Percentiles rank a stretch among this genome's conserved stretches.
Evolutionary conservation across 2,888 invertebrate species (phyloP).

Genomic region (Mimumesa dahlbomi): DNA sequence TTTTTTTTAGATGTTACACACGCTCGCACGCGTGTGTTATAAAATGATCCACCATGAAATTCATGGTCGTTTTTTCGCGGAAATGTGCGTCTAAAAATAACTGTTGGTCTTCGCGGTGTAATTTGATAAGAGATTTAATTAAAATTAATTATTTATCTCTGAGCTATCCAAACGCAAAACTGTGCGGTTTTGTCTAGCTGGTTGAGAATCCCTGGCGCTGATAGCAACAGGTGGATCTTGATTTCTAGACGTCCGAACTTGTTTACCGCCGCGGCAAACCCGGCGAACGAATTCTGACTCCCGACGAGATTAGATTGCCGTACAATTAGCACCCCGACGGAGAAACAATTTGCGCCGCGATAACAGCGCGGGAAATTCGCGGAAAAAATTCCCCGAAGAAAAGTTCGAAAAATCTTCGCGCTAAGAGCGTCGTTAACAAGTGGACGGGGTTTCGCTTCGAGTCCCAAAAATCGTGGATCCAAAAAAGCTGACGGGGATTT

Average conservation of each 20-base stretch:
- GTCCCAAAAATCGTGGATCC: background rate
- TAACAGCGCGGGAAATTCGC: constrained; percentile 5
- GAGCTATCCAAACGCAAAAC: background rate
- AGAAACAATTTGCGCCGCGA: constrained; percentile 17
- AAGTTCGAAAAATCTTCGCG: background rate
- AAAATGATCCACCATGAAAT: background rate
- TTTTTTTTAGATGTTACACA: background rate
- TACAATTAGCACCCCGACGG: constrained; percentile 40
- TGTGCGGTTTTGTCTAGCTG: background rate
- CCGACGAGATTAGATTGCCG: constrained; percentile 56
- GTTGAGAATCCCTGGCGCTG: constrained; percentile 38
- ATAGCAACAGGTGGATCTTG: constrained; percentile 59
- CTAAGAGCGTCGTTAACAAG: constrained; percentile 4
- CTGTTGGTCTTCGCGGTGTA: background rate
- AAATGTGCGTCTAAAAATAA: background rate
- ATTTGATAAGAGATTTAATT: background rate
- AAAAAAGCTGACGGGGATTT: constrained; percentile 20
- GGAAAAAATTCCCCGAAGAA: background rate
- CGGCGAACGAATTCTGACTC: constrained; percentile 46
- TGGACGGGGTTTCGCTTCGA: background rate
- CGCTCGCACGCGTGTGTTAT: background rate
- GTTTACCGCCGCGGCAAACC: constrained; percentile 39
- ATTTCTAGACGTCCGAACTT: constrained; percentile 34
- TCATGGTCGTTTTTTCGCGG: background rate
- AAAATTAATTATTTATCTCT: no score